Percentiles rank a stretch among this genome's conserved stretches.
Evolutionary conservation across 2,113 vertebrate genomes (phyloP).

Genomic region (Ceuthmochares aereus): DNA sequence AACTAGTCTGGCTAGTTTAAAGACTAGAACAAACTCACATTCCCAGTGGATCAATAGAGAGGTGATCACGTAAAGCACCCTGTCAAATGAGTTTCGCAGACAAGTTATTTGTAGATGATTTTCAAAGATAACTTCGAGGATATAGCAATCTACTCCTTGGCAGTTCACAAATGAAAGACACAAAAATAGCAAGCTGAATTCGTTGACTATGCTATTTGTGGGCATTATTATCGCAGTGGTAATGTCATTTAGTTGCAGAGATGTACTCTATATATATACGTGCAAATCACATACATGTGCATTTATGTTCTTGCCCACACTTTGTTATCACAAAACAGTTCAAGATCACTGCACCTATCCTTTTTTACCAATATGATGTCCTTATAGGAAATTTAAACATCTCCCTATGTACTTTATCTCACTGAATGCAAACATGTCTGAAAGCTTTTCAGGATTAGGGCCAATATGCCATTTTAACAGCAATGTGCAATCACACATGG

Average conservation of each 20-base stretch:
- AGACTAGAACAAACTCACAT: neutral
- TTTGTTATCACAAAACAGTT: neutral
- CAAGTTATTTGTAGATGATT: slow-evolving; percentile 45
- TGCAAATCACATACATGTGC: neutral
- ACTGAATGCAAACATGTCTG: slow-evolving; percentile 51
- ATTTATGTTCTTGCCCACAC: neutral
- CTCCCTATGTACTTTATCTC: slow-evolving; percentile 33
- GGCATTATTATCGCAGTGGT: neutral
- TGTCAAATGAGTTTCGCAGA: slow-evolving; percentile 25
- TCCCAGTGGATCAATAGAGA: neutral
- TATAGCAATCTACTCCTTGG: slow-evolving; percentile 33
- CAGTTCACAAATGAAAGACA: slow-evolving; percentile 31
- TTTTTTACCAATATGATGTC: neutral
- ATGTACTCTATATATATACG: neutral
- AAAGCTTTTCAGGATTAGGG: slow-evolving; percentile 63
- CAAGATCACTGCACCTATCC: neutral
- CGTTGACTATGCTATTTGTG: slow-evolving; percentile 36
- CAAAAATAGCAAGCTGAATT: slow-evolving; percentile 54
- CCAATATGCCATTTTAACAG: slow-evolving; percentile 68
- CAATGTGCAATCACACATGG: slow-evolving; percentile 66
- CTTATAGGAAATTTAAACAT: slow-evolving; percentile 28
- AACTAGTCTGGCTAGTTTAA: neutral
- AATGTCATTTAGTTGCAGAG: neutral
- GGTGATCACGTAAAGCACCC: neutral
- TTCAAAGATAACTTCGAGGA: slow-evolving; percentile 22